Conservation (phyloP, 2,113 vertebrate genomes). For the Tachysurus fulvidraco region DNA sequence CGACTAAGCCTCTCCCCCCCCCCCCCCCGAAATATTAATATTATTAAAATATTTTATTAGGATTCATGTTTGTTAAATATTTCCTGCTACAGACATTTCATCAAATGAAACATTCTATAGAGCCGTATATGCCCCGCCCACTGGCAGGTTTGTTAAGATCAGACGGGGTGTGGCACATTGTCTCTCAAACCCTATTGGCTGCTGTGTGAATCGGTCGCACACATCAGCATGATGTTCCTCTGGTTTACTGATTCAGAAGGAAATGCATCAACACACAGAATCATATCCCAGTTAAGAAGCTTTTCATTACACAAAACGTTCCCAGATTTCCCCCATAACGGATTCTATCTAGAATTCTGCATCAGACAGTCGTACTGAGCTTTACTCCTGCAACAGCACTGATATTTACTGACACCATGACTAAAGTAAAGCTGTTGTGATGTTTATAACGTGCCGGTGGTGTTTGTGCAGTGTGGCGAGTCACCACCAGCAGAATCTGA, state of each 20-base stretch:
- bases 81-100: too few relatives aligned
- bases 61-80: too few relatives aligned
- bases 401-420: neutral
- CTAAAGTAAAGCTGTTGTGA: neutral
- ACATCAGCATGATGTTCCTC: neutral
- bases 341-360: neutral
- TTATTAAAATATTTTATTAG: too few relatives aligned
- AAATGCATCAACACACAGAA: neutral
- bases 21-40: too few relatives aligned
- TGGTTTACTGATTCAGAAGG: neutral
- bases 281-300: neutral
- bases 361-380: neutral
- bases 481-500: slow-evolving; percentile 95
- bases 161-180: neutral
- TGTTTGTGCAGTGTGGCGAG: slow-evolving; percentile 81
- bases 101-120: slow-evolving; percentile 64
- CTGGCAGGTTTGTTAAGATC: neutral
- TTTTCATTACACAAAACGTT: neutral
- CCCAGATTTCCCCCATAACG: neutral
- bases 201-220: neutral
- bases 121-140: neutral
- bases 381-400: neutral
- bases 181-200: neutral
- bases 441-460: neutral
- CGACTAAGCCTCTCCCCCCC: too few relatives aligned